phyloP scores from a whole-genome alignment of 2,888 invertebrate species.

The Mactromeris polynyma region DNA sequence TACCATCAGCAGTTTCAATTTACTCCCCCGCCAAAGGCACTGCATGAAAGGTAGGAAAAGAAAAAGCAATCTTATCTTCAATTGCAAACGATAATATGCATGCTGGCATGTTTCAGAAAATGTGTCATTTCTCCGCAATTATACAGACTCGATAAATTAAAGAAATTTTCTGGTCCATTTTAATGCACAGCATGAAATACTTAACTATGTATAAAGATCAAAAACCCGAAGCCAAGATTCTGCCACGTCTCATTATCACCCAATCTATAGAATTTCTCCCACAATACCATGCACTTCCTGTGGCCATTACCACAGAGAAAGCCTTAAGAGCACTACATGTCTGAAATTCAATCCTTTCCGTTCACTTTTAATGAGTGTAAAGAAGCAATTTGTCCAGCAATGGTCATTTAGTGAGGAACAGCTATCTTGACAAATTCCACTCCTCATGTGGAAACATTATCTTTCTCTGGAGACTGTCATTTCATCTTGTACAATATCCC shows the following conservation, averaged over 20 bases:
- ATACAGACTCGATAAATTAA: neutral
- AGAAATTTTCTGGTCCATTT: conserved; percentile 13
- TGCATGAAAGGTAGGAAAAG: neutral
- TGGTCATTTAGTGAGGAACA: conserved; percentile 59
- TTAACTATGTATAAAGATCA: conserved; percentile 28
- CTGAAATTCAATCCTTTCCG: conserved; percentile 72
- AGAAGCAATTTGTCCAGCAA: conserved; percentile 75
- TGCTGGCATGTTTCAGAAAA: conserved; percentile 17
- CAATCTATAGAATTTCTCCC: conserved; percentile 39
- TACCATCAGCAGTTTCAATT: conserved; percentile 17
- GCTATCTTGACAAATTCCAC: conserved; percentile 58
- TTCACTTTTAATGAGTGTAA: conserved; percentile 74
- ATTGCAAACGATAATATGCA: neutral
- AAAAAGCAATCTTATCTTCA: conserved; percentile 15
- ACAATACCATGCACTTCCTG: conserved; percentile 39
- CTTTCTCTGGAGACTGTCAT: conserved; percentile 43
- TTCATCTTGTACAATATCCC: conserved; percentile 14
- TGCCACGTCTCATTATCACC: conserved; percentile 26
- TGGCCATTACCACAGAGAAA: conserved; percentile 35
- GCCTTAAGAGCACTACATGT: conserved; percentile 63
- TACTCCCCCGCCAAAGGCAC: conserved; percentile 16
- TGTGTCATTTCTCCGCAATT: neutral
- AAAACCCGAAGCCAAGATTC: conserved; percentile 4
- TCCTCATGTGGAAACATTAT: conserved; percentile 52
- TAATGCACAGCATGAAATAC: conserved; percentile 18